Evolutionary conservation across 2,888 invertebrate genomes (phyloP).

Genomic region (Drosophila multiciliata): DNA sequence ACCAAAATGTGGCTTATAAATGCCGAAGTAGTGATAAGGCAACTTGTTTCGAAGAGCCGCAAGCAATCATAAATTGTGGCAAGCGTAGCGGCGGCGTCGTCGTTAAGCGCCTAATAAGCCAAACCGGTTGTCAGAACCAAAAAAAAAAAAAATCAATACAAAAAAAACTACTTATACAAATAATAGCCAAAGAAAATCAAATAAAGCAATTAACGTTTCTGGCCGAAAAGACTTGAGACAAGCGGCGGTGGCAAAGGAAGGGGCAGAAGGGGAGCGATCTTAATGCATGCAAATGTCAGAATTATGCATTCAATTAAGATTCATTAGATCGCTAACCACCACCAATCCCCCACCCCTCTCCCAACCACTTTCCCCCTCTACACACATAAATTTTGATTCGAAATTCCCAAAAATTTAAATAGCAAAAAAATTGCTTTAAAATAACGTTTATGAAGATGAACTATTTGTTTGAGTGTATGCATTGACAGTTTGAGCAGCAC

Average conservation of each 20-base stretch:
- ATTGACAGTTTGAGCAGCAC: slow-evolving; percentile 43
- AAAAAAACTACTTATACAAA: neutral
- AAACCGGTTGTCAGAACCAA: slow-evolving; percentile 44
- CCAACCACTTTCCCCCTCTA: neutral
- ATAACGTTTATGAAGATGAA: neutral
- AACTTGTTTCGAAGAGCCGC: slow-evolving; percentile 55
- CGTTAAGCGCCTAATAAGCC: slow-evolving; percentile 48
- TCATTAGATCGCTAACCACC: slow-evolving; percentile 39
- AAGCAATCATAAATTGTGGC: slow-evolving; percentile 57
- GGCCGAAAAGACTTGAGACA: slow-evolving; percentile 14
- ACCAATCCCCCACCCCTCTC: neutral
- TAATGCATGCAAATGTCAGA: slow-evolving; percentile 73
- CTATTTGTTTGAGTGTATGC: slow-evolving; percentile 10
- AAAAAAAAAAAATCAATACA: slow-evolving; percentile 1
- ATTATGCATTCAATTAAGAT: slow-evolving; percentile 72
- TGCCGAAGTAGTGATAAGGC: slow-evolving; percentile 57
- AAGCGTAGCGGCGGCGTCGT: slow-evolving; percentile 29
- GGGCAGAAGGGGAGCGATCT: slow-evolving; percentile 16
- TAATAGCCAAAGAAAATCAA: slow-evolving; percentile 12
- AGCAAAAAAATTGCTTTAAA: neutral
- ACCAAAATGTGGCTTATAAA: slow-evolving; percentile 34
- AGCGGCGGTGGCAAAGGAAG: slow-evolving; percentile 5
- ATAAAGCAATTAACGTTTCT: slow-evolving; percentile 9
- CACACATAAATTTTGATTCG: neutral
- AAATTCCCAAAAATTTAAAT: neutral